Percentiles rank a stretch among this genome's conserved stretches.
Evolutionary conservation across 2,888 invertebrate genomes (phyloP).

Genomic region (Philhelius pedissequus): DNA sequence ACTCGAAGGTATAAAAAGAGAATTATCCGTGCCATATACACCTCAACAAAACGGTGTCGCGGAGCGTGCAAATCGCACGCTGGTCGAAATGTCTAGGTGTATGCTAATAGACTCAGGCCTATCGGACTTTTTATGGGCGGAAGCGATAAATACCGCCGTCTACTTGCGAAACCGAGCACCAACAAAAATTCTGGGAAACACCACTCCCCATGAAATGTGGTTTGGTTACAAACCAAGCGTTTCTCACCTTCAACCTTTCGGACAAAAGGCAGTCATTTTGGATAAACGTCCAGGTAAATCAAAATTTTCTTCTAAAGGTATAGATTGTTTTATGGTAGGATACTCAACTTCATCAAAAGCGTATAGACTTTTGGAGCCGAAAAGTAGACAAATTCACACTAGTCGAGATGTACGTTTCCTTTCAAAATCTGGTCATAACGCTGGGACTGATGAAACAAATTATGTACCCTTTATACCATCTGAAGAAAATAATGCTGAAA

Average conservation of each 20-base stretch:
- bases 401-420: neutral
- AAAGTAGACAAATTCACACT: neutral
- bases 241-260: too few species aligned
- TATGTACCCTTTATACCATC: neutral
- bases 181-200: slow-evolving; percentile 25
- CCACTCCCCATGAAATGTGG: slow-evolving; percentile 68
- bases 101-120: slow-evolving; percentile 69
- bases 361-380: neutral
- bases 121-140: slow-evolving; percentile 67
- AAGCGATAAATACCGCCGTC: slow-evolving; percentile 14
- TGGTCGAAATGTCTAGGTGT: slow-evolving; percentile 70
- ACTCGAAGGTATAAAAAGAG: slow-evolving; percentile 12
- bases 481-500: neutral
- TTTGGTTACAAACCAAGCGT: too few species aligned
- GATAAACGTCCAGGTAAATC: slow-evolving; percentile 38
- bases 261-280: slow-evolving; percentile 27
- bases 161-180: slow-evolving; percentile 42
- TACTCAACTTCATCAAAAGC: neutral
- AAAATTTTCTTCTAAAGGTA: slow-evolving; percentile 4
- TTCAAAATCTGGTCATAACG: neutral
- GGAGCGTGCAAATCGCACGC: slow-evolving; percentile 52
- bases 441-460: neutral
- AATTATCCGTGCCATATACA: slow-evolving; percentile 40
- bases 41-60: slow-evolving; percentile 67
- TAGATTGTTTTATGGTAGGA: slow-evolving; percentile 4